Conservation (phyloP, 2,113 vertebrate genomes). For the Dasyornis broadbenti region DNA sequence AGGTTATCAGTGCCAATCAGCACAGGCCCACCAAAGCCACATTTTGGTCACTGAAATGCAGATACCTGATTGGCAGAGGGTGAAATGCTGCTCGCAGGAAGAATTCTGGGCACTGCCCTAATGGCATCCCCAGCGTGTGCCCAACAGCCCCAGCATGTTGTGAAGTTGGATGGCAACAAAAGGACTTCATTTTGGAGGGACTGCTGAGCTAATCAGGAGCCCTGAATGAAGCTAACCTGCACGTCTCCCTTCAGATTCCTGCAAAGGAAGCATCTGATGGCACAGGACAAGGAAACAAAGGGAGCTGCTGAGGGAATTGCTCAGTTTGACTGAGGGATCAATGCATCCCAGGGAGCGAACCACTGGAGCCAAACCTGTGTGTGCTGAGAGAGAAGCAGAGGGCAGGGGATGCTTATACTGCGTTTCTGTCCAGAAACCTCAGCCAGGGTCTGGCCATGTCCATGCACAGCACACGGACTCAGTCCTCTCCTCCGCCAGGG, state of each 20-base stretch:
- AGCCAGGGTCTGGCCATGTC: background rate
- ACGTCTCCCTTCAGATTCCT: rapidly evolving
- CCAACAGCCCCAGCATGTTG: background rate
- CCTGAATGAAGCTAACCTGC: too few relatives aligned
- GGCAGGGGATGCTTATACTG: background rate
- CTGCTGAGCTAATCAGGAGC: background rate
- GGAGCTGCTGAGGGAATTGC: background rate
- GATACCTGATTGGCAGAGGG: background rate
- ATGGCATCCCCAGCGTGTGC: background rate
- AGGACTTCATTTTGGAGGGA: background rate
- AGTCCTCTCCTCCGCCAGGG: background rate
- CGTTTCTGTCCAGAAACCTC: rapidly evolving
- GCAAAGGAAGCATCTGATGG: background rate
- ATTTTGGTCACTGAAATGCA: background rate
- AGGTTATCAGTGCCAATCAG: background rate
- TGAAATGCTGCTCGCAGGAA: background rate
- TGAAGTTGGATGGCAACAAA: background rate
- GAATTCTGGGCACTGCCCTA: background rate
- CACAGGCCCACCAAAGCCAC: background rate
- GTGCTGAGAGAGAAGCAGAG: background rate
- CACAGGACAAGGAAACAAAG: background rate
- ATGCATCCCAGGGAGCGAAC: background rate
- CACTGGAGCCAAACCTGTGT: background rate
- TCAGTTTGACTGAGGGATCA: background rate
- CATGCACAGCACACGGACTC: rapidly evolving